Evolutionary conservation across 2,888 invertebrate species (phyloP), one percentile per base, ranked within the genome.

Genomic region (Oasisia sp.): DNA sequence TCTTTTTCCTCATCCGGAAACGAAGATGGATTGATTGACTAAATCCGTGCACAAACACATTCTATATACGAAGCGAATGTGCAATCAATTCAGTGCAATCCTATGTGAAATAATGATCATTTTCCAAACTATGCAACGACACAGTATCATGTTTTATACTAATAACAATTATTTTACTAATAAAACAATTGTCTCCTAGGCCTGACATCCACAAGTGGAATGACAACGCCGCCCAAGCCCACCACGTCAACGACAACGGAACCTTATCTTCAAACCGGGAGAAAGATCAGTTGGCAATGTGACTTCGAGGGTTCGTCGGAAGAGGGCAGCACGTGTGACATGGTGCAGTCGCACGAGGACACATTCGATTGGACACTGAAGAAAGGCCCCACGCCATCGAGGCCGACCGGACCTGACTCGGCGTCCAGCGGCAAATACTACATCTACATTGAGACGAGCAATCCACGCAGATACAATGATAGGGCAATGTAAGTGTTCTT

Each of bases 381-480:
- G 19, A 89, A 27, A 5, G 89, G 38, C 19, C 45, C 45, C 14
- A 92, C 92, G 1, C 91, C 92, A 19, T 91, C 91, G 4, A 45
- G 89, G 12, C 89, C 74, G 8, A 92, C 92, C 19, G 92, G 92
- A 12, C 92, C 92, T 8, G 91, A 91, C 89, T 7, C 32, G n/a
- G 92, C 92, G n/a, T 89, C 44, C 50, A 44, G 32, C 32, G 91
- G 89, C 27, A 32, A 7, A 0, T 92, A 89, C 44, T 92, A 92
- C 50, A 92, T 92, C 91, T 92, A 92, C 92, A 92, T 92, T 32
- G 92, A 92, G 50, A n/a, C 92, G 44, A 92, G 92, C 91, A 91
- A 45, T 90, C 92, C 92, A 27, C 90, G 92, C 11, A 56, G 32
- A 74, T n/a, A 27, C 32, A 74, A 74, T 50, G 92, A 92, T 56